phyloP scores from a whole-genome alignment of 2,888 invertebrate genomes.

The Yponomeuta evonymella region DNA sequence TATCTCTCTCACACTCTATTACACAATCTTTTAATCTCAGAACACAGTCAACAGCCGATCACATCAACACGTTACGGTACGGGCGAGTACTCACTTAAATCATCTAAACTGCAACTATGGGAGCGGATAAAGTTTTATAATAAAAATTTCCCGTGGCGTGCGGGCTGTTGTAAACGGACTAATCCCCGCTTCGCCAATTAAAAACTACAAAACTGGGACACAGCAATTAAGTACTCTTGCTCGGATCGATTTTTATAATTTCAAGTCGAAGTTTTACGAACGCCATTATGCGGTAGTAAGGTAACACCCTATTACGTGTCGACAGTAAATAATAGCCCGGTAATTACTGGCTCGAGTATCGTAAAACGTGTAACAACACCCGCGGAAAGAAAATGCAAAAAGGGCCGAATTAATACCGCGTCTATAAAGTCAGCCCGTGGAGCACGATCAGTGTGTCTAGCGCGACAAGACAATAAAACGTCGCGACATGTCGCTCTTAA shows the following conservation, averaged over 20 bases:
- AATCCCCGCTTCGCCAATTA: not conserved
- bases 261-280: not conserved
- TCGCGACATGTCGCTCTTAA: no score
- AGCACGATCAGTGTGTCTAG: not conserved
- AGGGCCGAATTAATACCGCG: not conserved
- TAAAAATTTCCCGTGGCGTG: not conserved
- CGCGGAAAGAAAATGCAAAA: not conserved
- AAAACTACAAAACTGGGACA: conserved; percentile 1
- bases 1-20: no score
- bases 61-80: no score
- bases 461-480: no score
- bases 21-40: no score
- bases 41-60: no score
- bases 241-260: not conserved
- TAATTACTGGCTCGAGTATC: not conserved
- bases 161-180: not conserved
- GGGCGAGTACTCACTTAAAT: no score
- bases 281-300: not conserved
- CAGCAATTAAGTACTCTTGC: not conserved
- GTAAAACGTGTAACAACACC: not conserved
- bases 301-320: not conserved
- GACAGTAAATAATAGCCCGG: not conserved
- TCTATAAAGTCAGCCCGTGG: not conserved
- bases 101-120: no score
- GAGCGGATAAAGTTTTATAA: not conserved